phyloP scores from a whole-genome alignment of 2,797 vertebrate species.

The Cossypha dichroa region DNA sequence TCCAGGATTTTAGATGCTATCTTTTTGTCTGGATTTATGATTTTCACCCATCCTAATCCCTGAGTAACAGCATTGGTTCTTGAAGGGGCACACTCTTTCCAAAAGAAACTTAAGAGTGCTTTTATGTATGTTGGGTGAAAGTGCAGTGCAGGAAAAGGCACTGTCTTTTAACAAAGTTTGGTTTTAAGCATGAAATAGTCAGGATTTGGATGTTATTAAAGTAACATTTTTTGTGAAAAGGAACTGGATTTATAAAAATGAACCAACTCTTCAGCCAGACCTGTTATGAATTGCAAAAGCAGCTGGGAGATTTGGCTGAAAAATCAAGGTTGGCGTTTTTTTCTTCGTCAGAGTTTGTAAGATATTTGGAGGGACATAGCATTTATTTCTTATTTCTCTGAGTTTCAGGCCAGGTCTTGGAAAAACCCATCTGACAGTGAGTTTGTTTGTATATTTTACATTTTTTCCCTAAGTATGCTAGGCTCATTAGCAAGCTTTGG shows the following conservation, averaged over 20 bases:
- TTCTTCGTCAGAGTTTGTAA: constrained; percentile 38
- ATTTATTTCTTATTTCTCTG: constrained; percentile 46
- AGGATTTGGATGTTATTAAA: constrained; percentile 19
- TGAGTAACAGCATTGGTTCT: not conserved
- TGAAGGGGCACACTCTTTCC: not conserved
- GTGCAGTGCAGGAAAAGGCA: not conserved
- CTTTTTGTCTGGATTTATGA: not conserved
- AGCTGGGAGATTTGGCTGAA: constrained; percentile 53
- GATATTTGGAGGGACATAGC: constrained; percentile 49
- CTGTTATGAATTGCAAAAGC: constrained; percentile 53
- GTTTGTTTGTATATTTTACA: constrained; percentile 64
- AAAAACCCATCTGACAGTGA: constrained; percentile 60
- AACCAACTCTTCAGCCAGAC: constrained; percentile 21
- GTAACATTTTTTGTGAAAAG: constrained; percentile 12
- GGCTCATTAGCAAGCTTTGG: constrained; percentile 48
- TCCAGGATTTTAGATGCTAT: not conserved
- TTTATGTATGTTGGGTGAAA: not conserved
- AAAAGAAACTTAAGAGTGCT: not conserved
- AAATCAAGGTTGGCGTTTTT: not conserved
- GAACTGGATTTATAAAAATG: constrained; percentile 45
- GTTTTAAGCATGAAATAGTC: constrained; percentile 9
- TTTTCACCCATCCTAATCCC: not conserved
- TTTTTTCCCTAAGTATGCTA: constrained; percentile 51
- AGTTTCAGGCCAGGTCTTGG: constrained; percentile 45
- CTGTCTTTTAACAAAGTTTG: not conserved